These are phyloP conservation scores for Phrynosoma platyrhinos DNA, from an alignment of 2,113 vertebrate genomes.

Conservation along the genomic window DNA sequence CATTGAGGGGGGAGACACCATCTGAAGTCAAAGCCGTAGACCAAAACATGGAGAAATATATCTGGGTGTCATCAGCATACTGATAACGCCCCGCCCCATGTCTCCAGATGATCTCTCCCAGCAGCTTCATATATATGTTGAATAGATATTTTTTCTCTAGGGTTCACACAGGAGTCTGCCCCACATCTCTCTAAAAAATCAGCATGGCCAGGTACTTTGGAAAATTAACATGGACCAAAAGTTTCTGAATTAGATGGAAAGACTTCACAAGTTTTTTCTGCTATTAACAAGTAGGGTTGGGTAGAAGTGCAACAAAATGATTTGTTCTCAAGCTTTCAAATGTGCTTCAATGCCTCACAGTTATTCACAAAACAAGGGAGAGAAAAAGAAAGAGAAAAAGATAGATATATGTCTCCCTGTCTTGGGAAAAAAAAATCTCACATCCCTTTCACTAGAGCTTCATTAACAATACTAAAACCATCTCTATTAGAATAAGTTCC, in stretches of 20 bases:
- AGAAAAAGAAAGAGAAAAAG: background rate
- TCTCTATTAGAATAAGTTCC: background rate
- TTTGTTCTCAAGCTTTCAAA: conserved; percentile 30
- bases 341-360: background rate
- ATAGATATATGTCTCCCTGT: background rate
- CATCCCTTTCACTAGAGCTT: background rate
- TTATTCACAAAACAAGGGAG: background rate
- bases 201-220: background rate
- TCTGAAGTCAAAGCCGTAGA: no score
- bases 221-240: background rate
- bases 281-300: background rate
- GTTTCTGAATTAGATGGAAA: background rate
- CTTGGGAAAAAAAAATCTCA: background rate
- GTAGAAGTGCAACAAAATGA: background rate
- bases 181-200: background rate
- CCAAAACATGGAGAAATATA: no score
- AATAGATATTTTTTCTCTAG: no score
- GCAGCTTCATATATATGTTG: no score
- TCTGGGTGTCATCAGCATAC: no score
- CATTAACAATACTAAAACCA: background rate
- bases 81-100: no score
- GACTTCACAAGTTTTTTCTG: background rate
- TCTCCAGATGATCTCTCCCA: no score
- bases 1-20: no score
- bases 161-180: background rate